A percentile compares a stretch with the other conserved stretches of the same genome.
Conservation (phyloP, 2,888 invertebrate genomes). For the Athrips mouffetella region DNA sequence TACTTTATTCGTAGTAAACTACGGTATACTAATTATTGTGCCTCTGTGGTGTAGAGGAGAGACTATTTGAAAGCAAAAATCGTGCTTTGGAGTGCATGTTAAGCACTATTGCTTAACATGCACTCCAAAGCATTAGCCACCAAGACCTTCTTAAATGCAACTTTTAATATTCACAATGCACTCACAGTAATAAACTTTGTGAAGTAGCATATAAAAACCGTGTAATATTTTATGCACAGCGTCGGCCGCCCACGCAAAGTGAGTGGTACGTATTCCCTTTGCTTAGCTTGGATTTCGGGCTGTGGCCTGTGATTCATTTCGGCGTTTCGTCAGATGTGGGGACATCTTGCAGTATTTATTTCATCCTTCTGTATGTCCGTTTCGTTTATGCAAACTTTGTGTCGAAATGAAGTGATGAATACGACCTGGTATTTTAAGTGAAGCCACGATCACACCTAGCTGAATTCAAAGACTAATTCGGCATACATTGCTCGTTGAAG, state of each 20-base stretch:
- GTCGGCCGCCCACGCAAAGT: neutral
- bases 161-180: neutral
- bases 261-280: conserved; percentile 5
- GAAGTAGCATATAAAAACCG: neutral
- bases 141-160: neutral
- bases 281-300: neutral
- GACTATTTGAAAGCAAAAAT: too few relatives aligned
- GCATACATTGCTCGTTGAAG: too few relatives aligned
- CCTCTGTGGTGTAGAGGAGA: too few relatives aligned
- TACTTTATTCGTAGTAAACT: too few relatives aligned
- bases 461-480: too few relatives aligned
- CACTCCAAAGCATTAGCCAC: too few relatives aligned
- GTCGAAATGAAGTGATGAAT: neutral
- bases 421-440: too few relatives aligned
- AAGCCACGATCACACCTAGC: neutral
- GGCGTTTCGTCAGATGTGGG: conserved; percentile 1
- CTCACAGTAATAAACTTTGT: neutral
- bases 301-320: conserved; percentile 2
- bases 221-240: conserved; percentile 4
- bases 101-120: too few relatives aligned
- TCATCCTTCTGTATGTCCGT: neutral
- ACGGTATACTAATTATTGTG: too few relatives aligned
- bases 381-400: neutral
- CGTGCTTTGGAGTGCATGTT: too few relatives aligned
- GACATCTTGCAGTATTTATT: conserved; percentile 4